Conservation (phyloP, 2,113 vertebrate genomes). For the Equus przewalskii region DNA sequence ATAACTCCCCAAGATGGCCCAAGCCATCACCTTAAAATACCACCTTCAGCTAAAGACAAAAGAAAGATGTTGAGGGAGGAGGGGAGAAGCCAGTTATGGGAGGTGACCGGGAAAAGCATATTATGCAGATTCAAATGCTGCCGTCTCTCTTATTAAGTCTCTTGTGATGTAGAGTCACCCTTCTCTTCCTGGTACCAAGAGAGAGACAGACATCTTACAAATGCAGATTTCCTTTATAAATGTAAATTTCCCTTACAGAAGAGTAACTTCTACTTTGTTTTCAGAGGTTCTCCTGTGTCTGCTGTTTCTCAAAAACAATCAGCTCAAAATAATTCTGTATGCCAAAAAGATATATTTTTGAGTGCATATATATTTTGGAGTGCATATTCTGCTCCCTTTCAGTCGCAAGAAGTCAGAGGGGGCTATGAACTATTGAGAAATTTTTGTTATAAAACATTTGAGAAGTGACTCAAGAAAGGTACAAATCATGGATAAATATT, state of each 20-base stretch:
- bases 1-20: not conserved
- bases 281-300: not conserved
- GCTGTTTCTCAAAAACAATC: not conserved
- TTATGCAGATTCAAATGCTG: not conserved
- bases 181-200: not conserved
- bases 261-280: not conserved
- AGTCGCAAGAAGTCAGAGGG: not conserved
- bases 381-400: not conserved
- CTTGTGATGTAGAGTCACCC: not conserved
- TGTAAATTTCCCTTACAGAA: not conserved
- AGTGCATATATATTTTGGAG: not conserved
- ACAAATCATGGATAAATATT: rapidly evolving
- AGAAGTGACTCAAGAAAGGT: not conserved
- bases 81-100: not conserved
- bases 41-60: not conserved
- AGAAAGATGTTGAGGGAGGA: not conserved
- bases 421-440: not conserved
- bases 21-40: not conserved
- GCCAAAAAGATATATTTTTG: not conserved
- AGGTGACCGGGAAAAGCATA: not conserved
- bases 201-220: not conserved
- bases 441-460: not conserved
- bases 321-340: not conserved
- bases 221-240: not conserved
- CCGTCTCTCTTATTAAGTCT: not conserved